A percentile compares a stretch with the other conserved stretches of the same genome.
phyloP scores from a whole-genome alignment of 2,888 invertebrate species.

The Pseudococcus longispinus region DNA sequence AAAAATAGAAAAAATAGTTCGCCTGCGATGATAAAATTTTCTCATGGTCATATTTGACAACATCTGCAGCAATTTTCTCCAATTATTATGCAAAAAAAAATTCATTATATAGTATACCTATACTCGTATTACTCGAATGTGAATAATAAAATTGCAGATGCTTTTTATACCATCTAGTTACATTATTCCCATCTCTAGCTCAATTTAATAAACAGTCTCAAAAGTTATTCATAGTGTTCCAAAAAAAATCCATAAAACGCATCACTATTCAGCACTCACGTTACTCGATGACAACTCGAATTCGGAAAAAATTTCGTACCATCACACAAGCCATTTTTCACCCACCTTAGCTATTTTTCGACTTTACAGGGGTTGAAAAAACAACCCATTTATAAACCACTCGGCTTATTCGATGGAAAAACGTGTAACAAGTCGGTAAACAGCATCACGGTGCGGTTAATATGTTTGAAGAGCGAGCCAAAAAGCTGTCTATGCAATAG shows the following conservation, averaged over 20 bases:
- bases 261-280: neutral
- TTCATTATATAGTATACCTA: too few species aligned
- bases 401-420: neutral
- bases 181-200: too few species aligned
- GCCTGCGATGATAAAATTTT: neutral
- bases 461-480: constrained; percentile 12
- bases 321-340: neutral
- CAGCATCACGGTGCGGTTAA: neutral
- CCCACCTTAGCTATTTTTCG: neutral
- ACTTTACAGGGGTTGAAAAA: neutral
- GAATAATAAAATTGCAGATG: too few species aligned
- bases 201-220: too few species aligned
- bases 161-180: too few species aligned
- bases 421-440: constrained; percentile 37
- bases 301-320: neutral
- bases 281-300: neutral
- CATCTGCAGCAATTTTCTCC: too few species aligned
- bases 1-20: too few species aligned
- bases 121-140: too few species aligned
- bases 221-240: too few species aligned
- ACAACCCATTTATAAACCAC: neutral
- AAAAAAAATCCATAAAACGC: neutral
- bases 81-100: too few species aligned
- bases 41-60: too few species aligned
- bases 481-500: constrained; percentile 16